Evolutionary conservation across 1,140 invertebrate species (phyloP).

Genomic region (Phymorhynchus buccinoides): DNA sequence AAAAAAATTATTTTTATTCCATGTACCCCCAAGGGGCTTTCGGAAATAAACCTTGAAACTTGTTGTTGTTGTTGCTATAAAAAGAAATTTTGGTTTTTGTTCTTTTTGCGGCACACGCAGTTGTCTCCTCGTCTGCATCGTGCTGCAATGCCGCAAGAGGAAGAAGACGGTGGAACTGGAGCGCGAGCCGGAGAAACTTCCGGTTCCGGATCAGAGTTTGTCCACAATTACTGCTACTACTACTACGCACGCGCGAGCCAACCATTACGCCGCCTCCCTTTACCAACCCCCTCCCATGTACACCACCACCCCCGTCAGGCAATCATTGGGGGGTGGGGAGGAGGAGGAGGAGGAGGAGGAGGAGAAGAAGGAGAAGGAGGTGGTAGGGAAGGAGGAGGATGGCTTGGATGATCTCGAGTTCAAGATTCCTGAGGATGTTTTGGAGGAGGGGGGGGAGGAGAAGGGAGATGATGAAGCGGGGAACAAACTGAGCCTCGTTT

Average conservation of each 20-base stretch:
- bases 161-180: slow-evolving; percentile 31
- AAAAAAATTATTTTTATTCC: no score
- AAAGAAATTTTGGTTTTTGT: no score
- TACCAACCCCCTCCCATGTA: slow-evolving; percentile 23
- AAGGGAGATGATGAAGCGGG: background rate
- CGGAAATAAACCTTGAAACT: no score
- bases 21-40: no score
- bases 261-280: slow-evolving; percentile 1
- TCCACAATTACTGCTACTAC: no score
- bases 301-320: slow-evolving; percentile 19
- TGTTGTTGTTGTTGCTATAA: no score
- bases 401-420: background rate
- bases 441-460: background rate
- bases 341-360: background rate
- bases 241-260: background rate
- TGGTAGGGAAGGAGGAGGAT: background rate
- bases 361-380: slow-evolving; percentile 6
- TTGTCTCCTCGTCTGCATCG: slow-evolving; percentile 22
- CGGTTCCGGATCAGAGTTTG: no score
- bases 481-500: background rate
- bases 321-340: background rate
- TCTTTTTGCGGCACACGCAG: no score
- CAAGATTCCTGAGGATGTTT: slow-evolving; percentile 1
- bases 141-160: slow-evolving; percentile 31
- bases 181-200: slow-evolving; percentile 34